Evolutionary conservation across 1,140 invertebrate species (phyloP), one percentile per base, ranked within the genome.

Genomic region (Solen grandis): DNA sequence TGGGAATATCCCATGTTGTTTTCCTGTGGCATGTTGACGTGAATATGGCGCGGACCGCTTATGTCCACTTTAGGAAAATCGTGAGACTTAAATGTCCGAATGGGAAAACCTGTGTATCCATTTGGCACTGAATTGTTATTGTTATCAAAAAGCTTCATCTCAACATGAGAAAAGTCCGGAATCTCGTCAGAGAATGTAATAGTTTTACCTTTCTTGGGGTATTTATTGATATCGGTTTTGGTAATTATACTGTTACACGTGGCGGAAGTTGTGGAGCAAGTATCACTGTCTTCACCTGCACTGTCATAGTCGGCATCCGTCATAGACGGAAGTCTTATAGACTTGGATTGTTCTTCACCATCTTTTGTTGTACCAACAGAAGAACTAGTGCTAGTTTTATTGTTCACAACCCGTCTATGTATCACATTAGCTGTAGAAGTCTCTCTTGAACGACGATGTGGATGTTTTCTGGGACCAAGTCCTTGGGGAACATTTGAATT

Each of bases 21-120:
- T 57, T 82, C 82, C 25, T 82, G 74, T 5, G 85, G 85, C 75
- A 86, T 46, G 55, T 54, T 86, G 16, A 86, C 31, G 70, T 69
- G 63, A 66, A 79, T 78, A 50, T 80, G 52, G 41, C 41, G 66
- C 35, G 65, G 57, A 29, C 75, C 65, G 0, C 35, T 19, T 31
- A 78, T 46, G 31, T 68, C 25, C 19, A 78, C 65, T 27, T 50
- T 60, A 13, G 75, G 63, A 69, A 78, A 59, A 36, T 3, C 27
- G 25, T 60, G 50, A 2, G 31, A 14, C 25, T 68, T 69, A 27
- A 19, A 46, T 33, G 19, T 46, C 29, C 38, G 41, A 5, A 46
- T 19, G 10, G 31, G 31, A 59, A 29, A 69, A 35, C 19, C 60
- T 60, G 68, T 46, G 59, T 36, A 41, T 66, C 62, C 41, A 76